Base-by-base conservation (phyloP, 2,888 invertebrate species). In the Biston stratarius region DNA sequence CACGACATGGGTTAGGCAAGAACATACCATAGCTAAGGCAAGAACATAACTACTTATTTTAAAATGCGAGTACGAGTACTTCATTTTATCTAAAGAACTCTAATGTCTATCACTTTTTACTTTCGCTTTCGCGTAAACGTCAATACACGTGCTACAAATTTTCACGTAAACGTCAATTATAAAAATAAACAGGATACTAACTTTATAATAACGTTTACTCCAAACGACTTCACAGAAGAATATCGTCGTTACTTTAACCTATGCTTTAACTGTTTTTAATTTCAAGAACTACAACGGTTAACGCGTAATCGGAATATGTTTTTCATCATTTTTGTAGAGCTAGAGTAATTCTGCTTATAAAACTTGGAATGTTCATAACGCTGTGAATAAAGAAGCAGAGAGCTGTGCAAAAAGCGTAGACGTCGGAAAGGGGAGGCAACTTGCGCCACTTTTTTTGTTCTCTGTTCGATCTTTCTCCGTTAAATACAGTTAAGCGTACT, bases 201-300 rank as follows among this genome's bases (percentile, higher is more conserved):
- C 14, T 51, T 51, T 34, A 51, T 42, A 42, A 42, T 33, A 24
- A 42, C 12, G 14, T 33, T 36, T 5, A 12, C 42, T 2, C 42
- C 8, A 42, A 55, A 44, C 9, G 55, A n/a, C 8, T 42, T 6
- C 24, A 12, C 24, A 12, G 24, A 55, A 38, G 38, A n/a, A 53
- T 10, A n/a, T 3, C 5, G 15, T 15, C 3, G 10, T 51, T 34
- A 12, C 24, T 15, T 34, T 15, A n/a, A 9, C 24, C 24, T 24
- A 24, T 24, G 24, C 45, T n/a, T n/a, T 51, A 51, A 51, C 34
- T 8, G 15, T 55, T 24, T 11, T 33, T 36, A 42, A 40, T 40
- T 59, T 59, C 12, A 9, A 49, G 59, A 49, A 59, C 38, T 15
- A 48, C 59, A 59, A 59, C 59, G 40, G 49, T n/a, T 40, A n/a